Evolutionary conservation across 2,797 vertebrate species (phyloP).

Genomic region (Semaprochilodus insignis): DNA sequence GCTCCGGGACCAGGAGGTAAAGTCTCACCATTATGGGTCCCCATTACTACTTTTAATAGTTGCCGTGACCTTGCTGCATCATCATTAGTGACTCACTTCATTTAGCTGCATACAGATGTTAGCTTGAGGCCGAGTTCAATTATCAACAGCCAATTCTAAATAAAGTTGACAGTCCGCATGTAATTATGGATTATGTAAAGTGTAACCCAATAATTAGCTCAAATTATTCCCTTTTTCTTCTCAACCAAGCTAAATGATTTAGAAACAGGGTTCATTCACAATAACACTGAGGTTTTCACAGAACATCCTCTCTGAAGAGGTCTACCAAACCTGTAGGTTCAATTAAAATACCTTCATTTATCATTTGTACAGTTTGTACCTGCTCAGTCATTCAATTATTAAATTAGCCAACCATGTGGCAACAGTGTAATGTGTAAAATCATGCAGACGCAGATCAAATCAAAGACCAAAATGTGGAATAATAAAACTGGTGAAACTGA

Average conservation of each 20-base stretch:
- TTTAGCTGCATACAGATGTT: neutral
- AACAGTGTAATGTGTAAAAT: too few species aligned
- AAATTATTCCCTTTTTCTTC: neutral
- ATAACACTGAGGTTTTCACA: neutral
- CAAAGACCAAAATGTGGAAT: too few species aligned
- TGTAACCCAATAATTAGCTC: neutral
- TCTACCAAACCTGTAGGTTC: too few species aligned
- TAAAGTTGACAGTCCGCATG: neutral
- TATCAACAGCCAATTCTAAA: neutral
- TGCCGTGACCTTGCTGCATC: neutral
- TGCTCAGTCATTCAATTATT: too few species aligned
- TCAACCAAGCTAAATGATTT: neutral
- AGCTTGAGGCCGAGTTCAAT: neutral
- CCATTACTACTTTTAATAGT: neutral
- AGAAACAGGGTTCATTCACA: neutral
- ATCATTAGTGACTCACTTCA: neutral
- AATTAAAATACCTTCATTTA: too few species aligned
- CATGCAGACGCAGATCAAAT: too few species aligned
- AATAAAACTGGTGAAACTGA: too few species aligned
- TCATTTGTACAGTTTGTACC: too few species aligned
- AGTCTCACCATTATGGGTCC: neutral
- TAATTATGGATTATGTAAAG: neutral
- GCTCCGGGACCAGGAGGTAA: neutral
- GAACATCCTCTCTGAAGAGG: neutral
- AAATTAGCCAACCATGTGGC: too few species aligned